These are phyloP conservation scores for Cathartes aura DNA, from an alignment of 2,113 vertebrate genomes.

Conservation along the genomic window DNA sequence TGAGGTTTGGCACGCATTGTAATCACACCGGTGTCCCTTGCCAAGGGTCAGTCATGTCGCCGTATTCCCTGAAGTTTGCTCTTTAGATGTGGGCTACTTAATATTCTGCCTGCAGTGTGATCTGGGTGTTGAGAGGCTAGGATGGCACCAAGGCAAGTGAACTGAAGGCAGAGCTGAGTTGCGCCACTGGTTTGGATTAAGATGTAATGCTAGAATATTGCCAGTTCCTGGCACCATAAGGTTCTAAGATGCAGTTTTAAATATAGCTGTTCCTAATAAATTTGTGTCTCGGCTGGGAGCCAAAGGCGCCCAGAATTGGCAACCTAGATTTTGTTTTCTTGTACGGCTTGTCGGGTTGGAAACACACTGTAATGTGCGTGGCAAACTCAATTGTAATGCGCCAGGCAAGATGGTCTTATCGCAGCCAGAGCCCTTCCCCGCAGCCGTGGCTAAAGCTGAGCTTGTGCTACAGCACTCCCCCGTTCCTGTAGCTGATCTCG, in stretches of 20 bases:
- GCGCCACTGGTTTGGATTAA: not conserved
- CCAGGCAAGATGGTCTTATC: not conserved
- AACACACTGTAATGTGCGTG: not conserved
- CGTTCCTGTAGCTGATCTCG: not conserved
- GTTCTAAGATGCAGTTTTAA: not conserved
- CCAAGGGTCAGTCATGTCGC: fast-evolving
- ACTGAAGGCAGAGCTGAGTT: not conserved
- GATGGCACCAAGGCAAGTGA: not conserved
- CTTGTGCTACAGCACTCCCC: not conserved
- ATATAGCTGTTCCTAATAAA: constrained; percentile 7
- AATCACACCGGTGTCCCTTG: fast-evolving
- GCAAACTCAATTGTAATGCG: not conserved
- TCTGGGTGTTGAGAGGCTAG: not conserved
- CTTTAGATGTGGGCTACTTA: not conserved
- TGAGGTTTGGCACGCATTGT: not conserved
- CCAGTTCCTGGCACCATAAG: not conserved
- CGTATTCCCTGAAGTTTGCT: not conserved
- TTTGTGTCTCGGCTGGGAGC: constrained; percentile 2
- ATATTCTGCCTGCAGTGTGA: not conserved
- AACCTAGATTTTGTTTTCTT: constrained; percentile 11
- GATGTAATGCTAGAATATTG: not conserved
- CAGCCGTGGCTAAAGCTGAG: not conserved
- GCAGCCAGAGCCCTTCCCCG: not conserved
- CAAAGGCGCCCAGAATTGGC: constrained; percentile 1
- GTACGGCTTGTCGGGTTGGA: constrained; percentile 9